Base-by-base conservation (phyloP, 1,140 invertebrate species). In the Drosophila ficusphila region DNA sequence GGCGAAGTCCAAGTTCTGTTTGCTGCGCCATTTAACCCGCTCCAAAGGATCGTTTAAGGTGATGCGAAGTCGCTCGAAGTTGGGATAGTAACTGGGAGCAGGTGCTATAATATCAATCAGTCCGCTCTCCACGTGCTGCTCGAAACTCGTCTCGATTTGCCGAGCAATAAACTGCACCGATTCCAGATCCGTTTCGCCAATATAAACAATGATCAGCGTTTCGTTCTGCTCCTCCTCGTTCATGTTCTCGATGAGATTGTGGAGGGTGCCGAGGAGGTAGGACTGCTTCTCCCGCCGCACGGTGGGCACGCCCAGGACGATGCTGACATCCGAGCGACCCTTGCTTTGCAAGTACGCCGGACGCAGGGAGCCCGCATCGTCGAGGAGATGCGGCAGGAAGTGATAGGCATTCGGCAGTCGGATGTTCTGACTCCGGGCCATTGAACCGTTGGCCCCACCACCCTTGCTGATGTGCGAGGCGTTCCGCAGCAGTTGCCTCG, bases 1-100 rank as follows among this genome's bases (percentile, higher is more conserved):
- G 4, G 97, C 96, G 92, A 97, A 98, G 91, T 99, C 98, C 38
- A 92, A 98, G 92, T 99, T 99, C 92, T 99, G 98, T 90, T 99
- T 99, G 1, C 97, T 98, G 42, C 98, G 93, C 98, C 98, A 99
- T 72, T 95, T 94, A 0, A 99, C 97, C 21, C 98, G 93, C 83
- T 98, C 97, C 58, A 94, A 93, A 3, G 97, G 94, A 92, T 99
- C 98, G 0, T 97, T 97, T 3, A 99, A 92, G 0, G 97, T 98
- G 18, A 95, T 93, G 11, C 94, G 93, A 21, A 98, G 79, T 33
- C 94, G 94, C 27, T 96, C 93, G 52, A 98, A 94, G 91, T 99
- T 94, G 0, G 98, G 98, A 92, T 99, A 99, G 90, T 97, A 99
- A 0, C 95, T 93, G 0, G 94, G 78, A 2, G 97, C 94, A 0